These are phyloP conservation scores for Chromobotia macracanthus DNA, from an alignment of 2,797 vertebrate species.

Conservation along the genomic window DNA sequence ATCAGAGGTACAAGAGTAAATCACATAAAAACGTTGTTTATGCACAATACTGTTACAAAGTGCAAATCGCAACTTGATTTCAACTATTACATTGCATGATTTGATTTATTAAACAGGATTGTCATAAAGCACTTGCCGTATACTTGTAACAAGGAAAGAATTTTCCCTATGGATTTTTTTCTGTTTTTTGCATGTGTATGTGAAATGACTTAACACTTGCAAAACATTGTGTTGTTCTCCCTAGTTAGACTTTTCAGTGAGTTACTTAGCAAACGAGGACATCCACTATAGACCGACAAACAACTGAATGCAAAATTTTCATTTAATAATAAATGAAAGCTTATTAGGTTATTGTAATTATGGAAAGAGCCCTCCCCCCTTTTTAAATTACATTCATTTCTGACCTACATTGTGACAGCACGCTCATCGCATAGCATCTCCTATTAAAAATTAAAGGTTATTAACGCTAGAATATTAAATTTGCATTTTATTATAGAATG, in stretches of 20 bases:
- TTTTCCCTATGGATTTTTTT: no score
- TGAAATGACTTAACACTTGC: no score
- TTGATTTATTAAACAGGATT: background rate
- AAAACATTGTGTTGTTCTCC: no score
- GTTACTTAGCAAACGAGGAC: slow-evolving; percentile 16
- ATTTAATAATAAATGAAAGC: slow-evolving; percentile 57
- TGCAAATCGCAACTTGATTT: background rate
- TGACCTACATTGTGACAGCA: slow-evolving; percentile 68
- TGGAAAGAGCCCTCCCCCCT: slow-evolving; percentile 58
- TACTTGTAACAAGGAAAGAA: background rate
- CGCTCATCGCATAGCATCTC: slow-evolving; percentile 65
- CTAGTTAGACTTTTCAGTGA: background rate
- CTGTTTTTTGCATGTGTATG: no score
- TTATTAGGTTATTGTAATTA: slow-evolving; percentile 71
- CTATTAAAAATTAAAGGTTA: slow-evolving; percentile 62
- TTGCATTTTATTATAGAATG: slow-evolving; percentile 57
- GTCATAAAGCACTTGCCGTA: background rate
- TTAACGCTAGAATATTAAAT: slow-evolving; percentile 45
- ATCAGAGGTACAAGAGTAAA: slow-evolving; percentile 1
- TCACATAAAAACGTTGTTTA: background rate
- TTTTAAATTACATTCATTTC: slow-evolving; percentile 68
- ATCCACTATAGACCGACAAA: slow-evolving; percentile 26
- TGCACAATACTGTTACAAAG: background rate
- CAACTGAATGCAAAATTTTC: slow-evolving; percentile 59
- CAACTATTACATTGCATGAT: background rate